These are phyloP conservation scores for Boulengeromyrus knoepffleri DNA, from an alignment of 2,113 vertebrate species.

Conservation along the genomic window DNA sequence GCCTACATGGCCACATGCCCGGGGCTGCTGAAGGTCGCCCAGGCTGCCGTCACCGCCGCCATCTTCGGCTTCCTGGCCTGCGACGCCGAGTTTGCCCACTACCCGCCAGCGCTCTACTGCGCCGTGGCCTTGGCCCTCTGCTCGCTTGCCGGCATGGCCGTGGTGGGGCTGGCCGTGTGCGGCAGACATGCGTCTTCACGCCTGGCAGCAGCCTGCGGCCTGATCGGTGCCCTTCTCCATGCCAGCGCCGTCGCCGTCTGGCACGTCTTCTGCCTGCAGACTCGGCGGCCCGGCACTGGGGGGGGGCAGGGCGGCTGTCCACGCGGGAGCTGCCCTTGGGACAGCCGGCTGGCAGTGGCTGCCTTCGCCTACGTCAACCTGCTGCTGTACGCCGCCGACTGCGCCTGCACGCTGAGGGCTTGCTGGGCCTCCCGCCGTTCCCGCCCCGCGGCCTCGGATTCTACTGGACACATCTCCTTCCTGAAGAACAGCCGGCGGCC, in stretches of 20 bases:
- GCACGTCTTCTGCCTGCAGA: constrained; percentile 82
- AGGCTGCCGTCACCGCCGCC: constrained; percentile 80
- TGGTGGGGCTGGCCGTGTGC: constrained; percentile 71
- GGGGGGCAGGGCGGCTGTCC: constrained; percentile 68
- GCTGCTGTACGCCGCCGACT: constrained; percentile 69
- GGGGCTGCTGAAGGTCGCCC: constrained; percentile 84
- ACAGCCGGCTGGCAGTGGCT: constrained; percentile 80
- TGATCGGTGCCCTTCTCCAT: constrained; percentile 78
- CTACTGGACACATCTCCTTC: neutral
- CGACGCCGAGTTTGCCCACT: constrained; percentile 64
- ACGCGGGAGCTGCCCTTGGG: constrained; percentile 78
- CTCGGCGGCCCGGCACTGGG: constrained; percentile 77
- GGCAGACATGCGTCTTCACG: constrained; percentile 58
- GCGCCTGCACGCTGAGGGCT: constrained; percentile 75
- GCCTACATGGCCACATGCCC: constrained; percentile 87
- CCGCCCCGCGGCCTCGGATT: constrained; percentile 28
- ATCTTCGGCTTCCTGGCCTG: constrained; percentile 79
- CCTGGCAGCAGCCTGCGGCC: constrained; percentile 71
- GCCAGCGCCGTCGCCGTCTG: constrained; percentile 80
- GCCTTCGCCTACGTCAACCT: constrained; percentile 84
- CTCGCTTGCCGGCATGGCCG: constrained; percentile 65
- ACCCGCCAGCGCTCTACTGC: constrained; percentile 75
- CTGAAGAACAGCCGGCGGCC: neutral
- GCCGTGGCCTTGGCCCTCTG: constrained; percentile 78
- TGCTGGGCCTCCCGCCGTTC: constrained; percentile 54